A percentile compares a stretch with the other conserved stretches of the same genome.
These are phyloP conservation scores for Lepilemur septentrionalis DNA, from an alignment of 2,797 vertebrate genomes.

Conservation along the genomic window DNA sequence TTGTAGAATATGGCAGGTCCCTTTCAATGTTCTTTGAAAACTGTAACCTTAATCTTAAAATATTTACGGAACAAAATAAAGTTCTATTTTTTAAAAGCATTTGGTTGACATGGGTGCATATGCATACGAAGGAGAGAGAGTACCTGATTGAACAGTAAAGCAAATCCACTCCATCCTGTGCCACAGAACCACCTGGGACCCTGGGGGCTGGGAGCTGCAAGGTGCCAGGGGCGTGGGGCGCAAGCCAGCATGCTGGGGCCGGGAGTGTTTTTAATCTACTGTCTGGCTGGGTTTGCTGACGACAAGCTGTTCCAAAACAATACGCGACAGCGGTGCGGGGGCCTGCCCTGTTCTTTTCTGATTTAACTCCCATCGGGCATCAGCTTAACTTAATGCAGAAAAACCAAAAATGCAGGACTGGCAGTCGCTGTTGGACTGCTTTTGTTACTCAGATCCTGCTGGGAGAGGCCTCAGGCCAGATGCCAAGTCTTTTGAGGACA, in stretches of 20 bases:
- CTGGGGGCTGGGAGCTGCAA: not conserved
- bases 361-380: not conserved
- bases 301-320: constrained; percentile 36
- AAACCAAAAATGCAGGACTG: not conserved
- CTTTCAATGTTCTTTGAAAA: constrained; percentile 78
- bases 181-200: not conserved
- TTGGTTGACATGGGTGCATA: constrained; percentile 36
- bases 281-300: constrained; percentile 8
- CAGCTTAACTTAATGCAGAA: constrained; percentile 2
- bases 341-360: constrained; percentile 1
- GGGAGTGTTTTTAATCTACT: not conserved
- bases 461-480: constrained; percentile 44
- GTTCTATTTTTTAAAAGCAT: constrained; percentile 63
- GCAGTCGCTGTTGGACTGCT: not conserved
- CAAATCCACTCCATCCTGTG: not conserved
- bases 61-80: constrained; percentile 58
- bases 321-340: not conserved
- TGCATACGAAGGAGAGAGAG: constrained; percentile 59
- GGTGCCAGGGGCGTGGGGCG: rapidly evolving
- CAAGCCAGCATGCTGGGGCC: not conserved
- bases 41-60: constrained; percentile 67
- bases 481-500: constrained; percentile 26
- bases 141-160: constrained; percentile 39
- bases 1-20: constrained; percentile 79
- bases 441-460: constrained; percentile 3